Conservation (phyloP, 1,140 invertebrate genomes). For the Pogonus chalceus region DNA sequence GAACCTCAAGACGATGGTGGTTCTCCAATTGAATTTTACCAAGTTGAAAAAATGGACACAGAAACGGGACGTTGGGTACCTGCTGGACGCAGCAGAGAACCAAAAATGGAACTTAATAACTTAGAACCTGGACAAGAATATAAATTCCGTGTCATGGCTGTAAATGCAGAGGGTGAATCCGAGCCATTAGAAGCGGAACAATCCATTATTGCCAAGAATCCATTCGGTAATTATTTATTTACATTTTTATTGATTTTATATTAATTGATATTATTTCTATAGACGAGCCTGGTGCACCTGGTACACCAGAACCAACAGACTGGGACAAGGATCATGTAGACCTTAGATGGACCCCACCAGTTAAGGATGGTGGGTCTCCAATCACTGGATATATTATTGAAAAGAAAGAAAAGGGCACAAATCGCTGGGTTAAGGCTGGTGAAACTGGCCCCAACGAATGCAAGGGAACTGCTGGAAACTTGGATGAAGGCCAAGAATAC, state of each 20-base stretch:
- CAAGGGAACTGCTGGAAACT: conserved; percentile 65
- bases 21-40: conserved; percentile 80
- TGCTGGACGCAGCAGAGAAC: conserved; percentile 66
- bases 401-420: conserved; percentile 80
- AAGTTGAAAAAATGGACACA: conserved; percentile 83
- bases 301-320: conserved; percentile 77
- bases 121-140: conserved; percentile 88
- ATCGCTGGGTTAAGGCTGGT: conserved; percentile 76
- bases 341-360: conserved; percentile 81
- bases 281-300: conserved; percentile 87
- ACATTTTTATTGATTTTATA: conserved; percentile 5
- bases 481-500: conserved; percentile 79
- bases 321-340: conserved; percentile 94
- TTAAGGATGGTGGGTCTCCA: conserved; percentile 83
- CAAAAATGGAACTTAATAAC: conserved; percentile 75
- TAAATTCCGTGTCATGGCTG: conserved; percentile 91
- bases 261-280: conserved; percentile 14
- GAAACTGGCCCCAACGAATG: conserved; percentile 67
- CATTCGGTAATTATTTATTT: conserved; percentile 61
- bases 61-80: conserved; percentile 78
- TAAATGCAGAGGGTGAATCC: conserved; percentile 91
- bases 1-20: conserved; percentile 87
- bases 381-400: conserved; percentile 90
- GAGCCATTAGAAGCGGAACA: conserved; percentile 83
- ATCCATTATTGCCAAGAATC: conserved; percentile 93